These are phyloP conservation scores for Tetramorium bicarinatum DNA, from an alignment of 2,888 invertebrate species.

Conservation along the genomic window DNA sequence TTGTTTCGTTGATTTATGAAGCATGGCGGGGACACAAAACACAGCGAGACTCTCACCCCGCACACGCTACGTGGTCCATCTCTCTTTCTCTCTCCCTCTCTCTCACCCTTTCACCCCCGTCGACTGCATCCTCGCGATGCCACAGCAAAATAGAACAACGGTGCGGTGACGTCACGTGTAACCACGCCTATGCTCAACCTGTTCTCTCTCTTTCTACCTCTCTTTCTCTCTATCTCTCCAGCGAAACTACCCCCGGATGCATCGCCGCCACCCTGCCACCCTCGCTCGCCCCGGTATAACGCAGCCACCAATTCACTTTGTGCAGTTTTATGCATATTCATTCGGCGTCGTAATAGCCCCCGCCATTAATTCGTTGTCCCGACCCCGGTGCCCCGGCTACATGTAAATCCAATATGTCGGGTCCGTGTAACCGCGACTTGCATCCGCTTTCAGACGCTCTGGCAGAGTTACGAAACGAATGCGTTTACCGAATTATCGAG, in stretches of 20 bases:
- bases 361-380: slow-evolving; percentile 80
- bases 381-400: slow-evolving; percentile 64
- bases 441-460: slow-evolving; percentile 27
- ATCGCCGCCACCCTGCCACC: slow-evolving; percentile 16
- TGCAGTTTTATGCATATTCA: slow-evolving; percentile 84
- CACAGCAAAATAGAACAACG: slow-evolving; percentile 82
- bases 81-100: slow-evolving; percentile 38
- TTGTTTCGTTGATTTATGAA: slow-evolving; percentile 86
- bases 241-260: slow-evolving; percentile 43
- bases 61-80: slow-evolving; percentile 22
- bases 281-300: slow-evolving; percentile 60
- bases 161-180: slow-evolving; percentile 82
- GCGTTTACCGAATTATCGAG: slow-evolving; percentile 61
- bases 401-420: slow-evolving; percentile 78
- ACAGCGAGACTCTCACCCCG: slow-evolving; percentile 76
- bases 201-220: slow-evolving; percentile 35
- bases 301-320: slow-evolving; percentile 82
- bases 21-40: slow-evolving; percentile 84
- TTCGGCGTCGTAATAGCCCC: slow-evolving; percentile 81
- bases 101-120: slow-evolving; percentile 62
- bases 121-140: slow-evolving; percentile 70
- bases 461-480: slow-evolving; percentile 37
- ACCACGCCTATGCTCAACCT: slow-evolving; percentile 78
- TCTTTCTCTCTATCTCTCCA: slow-evolving; percentile 27
- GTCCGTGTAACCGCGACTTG: slow-evolving; percentile 72